Percentiles rank a stretch among this genome's conserved stretches.
Evolutionary conservation across 2,113 vertebrate genomes (phyloP).

Genomic region (Oxyura jamaicensis): DNA sequence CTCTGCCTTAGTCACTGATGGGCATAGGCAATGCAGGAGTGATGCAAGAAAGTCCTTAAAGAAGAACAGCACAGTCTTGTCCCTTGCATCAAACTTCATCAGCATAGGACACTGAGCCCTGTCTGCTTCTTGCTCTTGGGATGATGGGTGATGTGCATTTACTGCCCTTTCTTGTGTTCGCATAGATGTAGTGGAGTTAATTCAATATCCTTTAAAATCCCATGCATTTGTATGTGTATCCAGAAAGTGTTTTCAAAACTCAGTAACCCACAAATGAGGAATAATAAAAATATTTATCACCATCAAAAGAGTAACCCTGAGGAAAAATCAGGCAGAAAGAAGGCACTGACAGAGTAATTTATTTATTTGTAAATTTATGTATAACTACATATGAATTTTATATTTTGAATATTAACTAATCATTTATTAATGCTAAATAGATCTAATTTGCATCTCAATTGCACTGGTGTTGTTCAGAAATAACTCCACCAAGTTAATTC

Average conservation of each 20-base stretch:
- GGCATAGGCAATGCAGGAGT: slow-evolving; percentile 21
- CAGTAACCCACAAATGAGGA: background rate
- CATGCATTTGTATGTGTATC: background rate
- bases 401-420: slow-evolving; percentile 13
- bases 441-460: background rate
- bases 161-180: background rate
- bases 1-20: slow-evolving; percentile 57
- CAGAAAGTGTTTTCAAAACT: slow-evolving; percentile 28
- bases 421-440: background rate
- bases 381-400: background rate
- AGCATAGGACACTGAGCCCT: background rate
- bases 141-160: background rate
- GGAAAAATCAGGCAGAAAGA: slow-evolving; percentile 3
- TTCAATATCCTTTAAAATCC: background rate
- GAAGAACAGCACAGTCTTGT: background rate
- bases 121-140: background rate
- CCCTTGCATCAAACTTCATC: fast-evolving
- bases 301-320: background rate
- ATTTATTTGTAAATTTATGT: background rate
- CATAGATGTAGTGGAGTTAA: background rate
- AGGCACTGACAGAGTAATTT: background rate
- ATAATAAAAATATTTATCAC: slow-evolving; percentile 24
- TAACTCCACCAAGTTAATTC: background rate
- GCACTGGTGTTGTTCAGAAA: background rate
- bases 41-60: slow-evolving; percentile 58